These are phyloP conservation scores for Apoderus coryli DNA, from an alignment of 2,888 invertebrate genomes.

Conservation along the genomic window DNA sequence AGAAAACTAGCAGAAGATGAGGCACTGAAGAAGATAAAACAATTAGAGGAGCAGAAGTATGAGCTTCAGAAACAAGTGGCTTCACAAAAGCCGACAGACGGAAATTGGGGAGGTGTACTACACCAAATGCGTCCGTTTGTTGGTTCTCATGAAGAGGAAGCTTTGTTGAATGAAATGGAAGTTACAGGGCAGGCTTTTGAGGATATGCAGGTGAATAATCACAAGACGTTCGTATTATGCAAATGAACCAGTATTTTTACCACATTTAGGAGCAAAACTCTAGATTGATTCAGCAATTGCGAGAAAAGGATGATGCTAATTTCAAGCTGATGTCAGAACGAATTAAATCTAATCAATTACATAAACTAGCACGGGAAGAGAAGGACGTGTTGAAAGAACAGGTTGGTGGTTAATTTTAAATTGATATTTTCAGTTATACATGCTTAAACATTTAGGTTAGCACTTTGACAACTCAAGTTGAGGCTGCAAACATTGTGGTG, in stretches of 20 bases:
- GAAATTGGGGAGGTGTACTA: slow-evolving; percentile 29
- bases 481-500: slow-evolving; percentile 87
- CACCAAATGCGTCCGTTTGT: slow-evolving; percentile 51
- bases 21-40: slow-evolving; percentile 83
- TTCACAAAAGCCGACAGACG: slow-evolving; percentile 59
- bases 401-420: slow-evolving; percentile 31
- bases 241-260: slow-evolving; percentile 1
- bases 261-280: slow-evolving; percentile 70
- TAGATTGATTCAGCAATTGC: slow-evolving; percentile 80
- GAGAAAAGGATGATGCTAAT: slow-evolving; percentile 96
- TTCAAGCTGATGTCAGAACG: slow-evolving; percentile 97
- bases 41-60: slow-evolving; percentile 85
- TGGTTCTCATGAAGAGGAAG: slow-evolving; percentile 82
- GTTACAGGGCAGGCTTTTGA: slow-evolving; percentile 98
- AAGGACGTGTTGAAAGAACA: slow-evolving; percentile 87
- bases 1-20: slow-evolving; percentile 91
- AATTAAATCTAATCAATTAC: slow-evolving; percentile 89
- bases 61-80: slow-evolving; percentile 84
- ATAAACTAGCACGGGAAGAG: slow-evolving; percentile 87
- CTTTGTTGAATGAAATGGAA: slow-evolving; percentile 95
- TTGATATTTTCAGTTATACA: background rate
- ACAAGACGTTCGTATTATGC: background rate
- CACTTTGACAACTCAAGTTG: slow-evolving; percentile 44
- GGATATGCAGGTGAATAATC: slow-evolving; percentile 66
- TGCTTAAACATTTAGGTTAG: slow-evolving; percentile 16